phyloP scores from a whole-genome alignment of 2,888 invertebrate species.

The Hyposoter didymator region DNA sequence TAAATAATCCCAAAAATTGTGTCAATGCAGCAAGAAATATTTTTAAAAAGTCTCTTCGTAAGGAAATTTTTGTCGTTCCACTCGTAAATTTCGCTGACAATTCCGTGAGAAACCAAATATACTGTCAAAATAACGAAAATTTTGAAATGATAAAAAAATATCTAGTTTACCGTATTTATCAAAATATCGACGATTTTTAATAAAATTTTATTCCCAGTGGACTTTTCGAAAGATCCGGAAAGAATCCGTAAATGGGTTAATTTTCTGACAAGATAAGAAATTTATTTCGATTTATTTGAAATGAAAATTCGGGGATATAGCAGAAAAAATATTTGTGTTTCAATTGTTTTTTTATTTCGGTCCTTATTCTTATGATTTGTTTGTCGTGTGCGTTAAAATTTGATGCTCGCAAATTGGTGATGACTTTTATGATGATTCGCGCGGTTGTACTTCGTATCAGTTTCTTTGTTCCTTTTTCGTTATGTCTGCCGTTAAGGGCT shows the following conservation, averaged over 20 bases:
- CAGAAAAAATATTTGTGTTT: neutral
- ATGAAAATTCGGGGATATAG: slow-evolving; percentile 4
- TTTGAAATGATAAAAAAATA: no score
- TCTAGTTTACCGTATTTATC: no score
- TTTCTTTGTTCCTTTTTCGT: slow-evolving; percentile 30
- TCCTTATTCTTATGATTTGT: slow-evolving; percentile 8
- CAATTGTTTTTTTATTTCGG: neutral
- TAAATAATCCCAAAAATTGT: no score
- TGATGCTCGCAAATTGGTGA: slow-evolving; percentile 2
- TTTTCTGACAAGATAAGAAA: neutral
- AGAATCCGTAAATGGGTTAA: no score
- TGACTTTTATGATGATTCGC: slow-evolving; percentile 19
- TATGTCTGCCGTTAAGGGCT: slow-evolving; percentile 33
- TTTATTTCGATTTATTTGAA: neutral
- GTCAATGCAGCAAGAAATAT: no score
- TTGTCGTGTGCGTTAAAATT: slow-evolving; percentile 5
- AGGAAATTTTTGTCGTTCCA: no score
- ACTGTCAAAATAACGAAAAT: no score
- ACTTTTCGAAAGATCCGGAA: slow-evolving; percentile 16
- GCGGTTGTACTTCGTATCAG: slow-evolving; percentile 5
- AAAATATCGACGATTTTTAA: no score
- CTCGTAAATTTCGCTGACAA: no score
- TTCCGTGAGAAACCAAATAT: no score
- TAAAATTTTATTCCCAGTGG: no score
- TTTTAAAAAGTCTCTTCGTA: no score